phyloP scores from a whole-genome alignment of 2,888 invertebrate species.

The Dasypogon diadema region DNA sequence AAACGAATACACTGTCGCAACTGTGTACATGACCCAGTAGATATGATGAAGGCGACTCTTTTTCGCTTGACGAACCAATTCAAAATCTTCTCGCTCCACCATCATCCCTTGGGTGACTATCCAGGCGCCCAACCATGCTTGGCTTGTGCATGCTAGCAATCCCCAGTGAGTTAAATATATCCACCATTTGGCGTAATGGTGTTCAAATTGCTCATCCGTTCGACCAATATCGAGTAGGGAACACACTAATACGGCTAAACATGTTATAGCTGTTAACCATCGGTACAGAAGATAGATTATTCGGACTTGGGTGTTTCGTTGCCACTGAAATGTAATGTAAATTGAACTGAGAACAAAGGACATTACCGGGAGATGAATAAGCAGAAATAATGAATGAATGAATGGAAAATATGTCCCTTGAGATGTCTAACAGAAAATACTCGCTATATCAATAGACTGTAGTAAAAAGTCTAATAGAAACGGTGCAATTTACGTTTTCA shows the following conservation, averaged over 20 bases:
- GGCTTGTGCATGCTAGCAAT: slow-evolving; percentile 66
- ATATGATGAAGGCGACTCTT: slow-evolving; percentile 67
- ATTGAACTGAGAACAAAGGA: too few species aligned
- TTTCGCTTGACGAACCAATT: slow-evolving; percentile 67
- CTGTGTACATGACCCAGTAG: slow-evolving; percentile 68
- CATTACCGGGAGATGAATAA: too few species aligned
- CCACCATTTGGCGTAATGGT: slow-evolving; percentile 70
- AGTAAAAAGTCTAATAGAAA: too few species aligned
- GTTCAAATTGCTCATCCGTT: slow-evolving; percentile 68
- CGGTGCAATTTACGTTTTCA: too few species aligned
- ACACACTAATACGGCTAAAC: slow-evolving; percentile 68
- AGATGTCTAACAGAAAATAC: too few species aligned
- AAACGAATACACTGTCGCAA: slow-evolving; percentile 68
- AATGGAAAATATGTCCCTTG: too few species aligned
- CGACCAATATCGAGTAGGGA: slow-evolving; percentile 68
- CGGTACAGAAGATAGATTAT: slow-evolving; percentile 68
- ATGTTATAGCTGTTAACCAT: slow-evolving; percentile 69
- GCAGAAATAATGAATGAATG: too few species aligned
- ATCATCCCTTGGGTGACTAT: slow-evolving; percentile 69
- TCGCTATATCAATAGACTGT: too few species aligned
- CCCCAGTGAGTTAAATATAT: slow-evolving; percentile 69
- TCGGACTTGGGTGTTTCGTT: slow-evolving; percentile 68
- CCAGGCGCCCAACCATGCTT: slow-evolving; percentile 69
- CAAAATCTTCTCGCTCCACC: slow-evolving; percentile 69
- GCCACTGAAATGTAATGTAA: slow-evolving; percentile 68